Conservation (phyloP, 2,888 invertebrate species). For the Masnerella sp. region DNA sequence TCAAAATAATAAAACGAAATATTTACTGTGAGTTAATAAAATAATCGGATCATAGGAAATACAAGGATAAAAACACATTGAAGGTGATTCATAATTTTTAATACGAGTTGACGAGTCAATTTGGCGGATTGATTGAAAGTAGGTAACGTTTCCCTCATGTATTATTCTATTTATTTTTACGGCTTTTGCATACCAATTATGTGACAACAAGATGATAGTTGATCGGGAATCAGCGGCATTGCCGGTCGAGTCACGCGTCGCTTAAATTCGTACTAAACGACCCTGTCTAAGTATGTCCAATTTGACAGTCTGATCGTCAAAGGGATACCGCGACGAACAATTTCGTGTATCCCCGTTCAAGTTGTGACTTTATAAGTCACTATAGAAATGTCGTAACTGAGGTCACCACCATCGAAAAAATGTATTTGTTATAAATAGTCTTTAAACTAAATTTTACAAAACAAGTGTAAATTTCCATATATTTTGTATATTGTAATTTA, state of each 20-base stretch:
- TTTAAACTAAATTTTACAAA: too few relatives aligned
- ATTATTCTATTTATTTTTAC: slow-evolving; percentile 58
- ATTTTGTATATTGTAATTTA: too few relatives aligned
- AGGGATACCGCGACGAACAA: slow-evolving; percentile 50
- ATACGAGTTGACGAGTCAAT: slow-evolving; percentile 34
- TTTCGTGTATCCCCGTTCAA: slow-evolving; percentile 25
- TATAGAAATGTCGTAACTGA: slow-evolving; percentile 9
- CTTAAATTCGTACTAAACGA: slow-evolving; percentile 55
- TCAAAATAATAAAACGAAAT: too few relatives aligned
- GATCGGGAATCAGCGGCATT: slow-evolving; percentile 50
- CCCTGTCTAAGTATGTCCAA: slow-evolving; percentile 55
- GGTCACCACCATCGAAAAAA: too few relatives aligned
- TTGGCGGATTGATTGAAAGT: slow-evolving; percentile 43
- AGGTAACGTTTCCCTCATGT: slow-evolving; percentile 43
- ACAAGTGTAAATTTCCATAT: too few relatives aligned
- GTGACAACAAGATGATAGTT: slow-evolving; percentile 55
- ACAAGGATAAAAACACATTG: too few relatives aligned
- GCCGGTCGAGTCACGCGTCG: slow-evolving; percentile 63
- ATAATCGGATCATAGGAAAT: too few relatives aligned
- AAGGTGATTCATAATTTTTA: slow-evolving; percentile 28
- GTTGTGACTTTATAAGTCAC: slow-evolving; percentile 43
- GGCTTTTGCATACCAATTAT: slow-evolving; percentile 56
- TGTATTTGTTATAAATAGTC: too few relatives aligned
- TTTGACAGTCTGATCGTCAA: slow-evolving; percentile 51
- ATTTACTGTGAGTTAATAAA: too few relatives aligned